Conservation (phyloP, 2,888 invertebrate genomes). For the Liopterus haemorrhoidalis region DNA sequence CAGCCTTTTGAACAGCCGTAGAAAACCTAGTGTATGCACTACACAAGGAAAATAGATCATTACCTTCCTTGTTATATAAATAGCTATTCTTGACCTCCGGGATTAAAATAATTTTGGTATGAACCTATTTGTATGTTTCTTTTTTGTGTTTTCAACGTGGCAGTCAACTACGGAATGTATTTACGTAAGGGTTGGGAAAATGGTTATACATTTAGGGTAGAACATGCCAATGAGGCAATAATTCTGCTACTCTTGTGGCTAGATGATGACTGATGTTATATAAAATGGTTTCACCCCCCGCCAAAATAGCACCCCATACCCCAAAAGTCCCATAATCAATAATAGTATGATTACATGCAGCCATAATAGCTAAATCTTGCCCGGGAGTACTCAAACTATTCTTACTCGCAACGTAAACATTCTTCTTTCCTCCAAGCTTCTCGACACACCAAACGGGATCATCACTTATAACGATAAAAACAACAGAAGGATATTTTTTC, state of each 20-base stretch:
- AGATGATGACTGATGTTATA: conserved; percentile 46
- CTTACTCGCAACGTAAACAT: conserved; percentile 45
- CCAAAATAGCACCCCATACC: conserved; percentile 49
- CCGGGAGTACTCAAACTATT: conserved; percentile 41
- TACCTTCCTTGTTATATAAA: too few species aligned
- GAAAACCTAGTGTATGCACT: too few species aligned
- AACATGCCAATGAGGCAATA: conserved; percentile 47
- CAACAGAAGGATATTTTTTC: conserved; percentile 41
- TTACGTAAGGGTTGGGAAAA: too few species aligned
- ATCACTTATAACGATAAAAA: conserved; percentile 48
- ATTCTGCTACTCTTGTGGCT: conserved; percentile 42
- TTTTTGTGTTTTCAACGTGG: too few species aligned
- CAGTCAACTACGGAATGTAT: too few species aligned
- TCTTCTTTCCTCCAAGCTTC: conserved; percentile 40
- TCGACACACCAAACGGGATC: conserved; percentile 47
- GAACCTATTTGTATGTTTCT: too few species aligned
- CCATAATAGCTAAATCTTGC: conserved; percentile 48
- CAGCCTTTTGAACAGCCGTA: too few species aligned
- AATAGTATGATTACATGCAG: conserved; percentile 50
- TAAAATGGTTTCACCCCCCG: conserved; percentile 48
- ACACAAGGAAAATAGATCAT: too few species aligned
- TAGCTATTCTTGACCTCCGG: too few species aligned
- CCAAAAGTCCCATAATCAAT: conserved; percentile 51
- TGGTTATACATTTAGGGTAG: too few species aligned
- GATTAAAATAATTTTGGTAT: too few species aligned